Conservation (phyloP, 2,113 vertebrate species). For the Chamaea fasciata region DNA sequence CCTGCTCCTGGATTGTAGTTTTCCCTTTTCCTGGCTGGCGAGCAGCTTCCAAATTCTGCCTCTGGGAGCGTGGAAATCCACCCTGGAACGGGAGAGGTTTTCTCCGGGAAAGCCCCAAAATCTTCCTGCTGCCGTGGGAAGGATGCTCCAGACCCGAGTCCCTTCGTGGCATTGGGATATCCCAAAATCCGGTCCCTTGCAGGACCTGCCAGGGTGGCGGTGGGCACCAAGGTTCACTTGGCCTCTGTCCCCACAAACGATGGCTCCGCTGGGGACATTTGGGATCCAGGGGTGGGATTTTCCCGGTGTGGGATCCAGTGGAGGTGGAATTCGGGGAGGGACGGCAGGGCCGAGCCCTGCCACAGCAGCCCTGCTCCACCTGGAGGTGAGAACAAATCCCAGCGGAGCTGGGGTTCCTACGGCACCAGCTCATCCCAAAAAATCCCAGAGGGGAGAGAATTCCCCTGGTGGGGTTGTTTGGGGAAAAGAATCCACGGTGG, state of each 20-base stretch:
- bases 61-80: background rate
- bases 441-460: no score
- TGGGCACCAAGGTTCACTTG: background rate
- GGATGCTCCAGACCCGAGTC: background rate
- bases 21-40: background rate
- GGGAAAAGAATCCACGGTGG: background rate
- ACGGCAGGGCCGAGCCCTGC: background rate
- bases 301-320: background rate
- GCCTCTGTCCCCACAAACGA: fast-evolving
- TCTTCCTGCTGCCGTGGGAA: background rate
- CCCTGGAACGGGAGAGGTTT: background rate
- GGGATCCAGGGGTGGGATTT: background rate
- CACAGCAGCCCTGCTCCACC: background rate
- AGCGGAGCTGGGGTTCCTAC: background rate
- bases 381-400: slow-evolving; percentile 24
- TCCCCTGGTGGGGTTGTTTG: background rate
- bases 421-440: background rate
- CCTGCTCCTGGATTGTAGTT: background rate
- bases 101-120: background rate
- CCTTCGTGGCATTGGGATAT: background rate
- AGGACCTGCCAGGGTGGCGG: background rate
- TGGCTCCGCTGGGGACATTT: background rate
- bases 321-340: background rate
- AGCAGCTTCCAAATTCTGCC: background rate
- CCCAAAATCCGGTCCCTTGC: background rate